Conservation (phyloP, 1,140 invertebrate genomes). For the Drosophila nasuta region DNA sequence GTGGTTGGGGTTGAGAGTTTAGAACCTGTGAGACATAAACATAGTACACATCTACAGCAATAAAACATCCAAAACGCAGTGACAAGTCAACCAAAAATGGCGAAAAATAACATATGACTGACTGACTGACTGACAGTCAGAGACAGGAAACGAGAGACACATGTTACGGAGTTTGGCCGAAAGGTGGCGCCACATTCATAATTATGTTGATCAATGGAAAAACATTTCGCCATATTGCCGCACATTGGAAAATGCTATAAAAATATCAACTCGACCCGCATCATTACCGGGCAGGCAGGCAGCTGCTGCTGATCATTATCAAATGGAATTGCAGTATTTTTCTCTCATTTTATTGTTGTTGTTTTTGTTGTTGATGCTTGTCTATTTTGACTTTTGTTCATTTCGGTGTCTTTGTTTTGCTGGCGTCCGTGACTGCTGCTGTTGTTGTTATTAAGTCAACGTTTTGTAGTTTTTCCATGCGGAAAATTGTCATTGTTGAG, state of each 20-base stretch:
- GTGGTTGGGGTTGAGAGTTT: neutral
- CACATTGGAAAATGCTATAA: slow-evolving; percentile 11
- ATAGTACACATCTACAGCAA: slow-evolving; percentile 5
- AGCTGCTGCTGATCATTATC: slow-evolving; percentile 42
- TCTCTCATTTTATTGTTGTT: slow-evolving; percentile 12
- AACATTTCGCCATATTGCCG: slow-evolving; percentile 27
- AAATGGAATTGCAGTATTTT: slow-evolving; percentile 31
- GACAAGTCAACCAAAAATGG: slow-evolving; percentile 21
- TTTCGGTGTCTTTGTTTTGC: slow-evolving; percentile 36
- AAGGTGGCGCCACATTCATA: slow-evolving; percentile 42
- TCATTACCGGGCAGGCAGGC: slow-evolving; percentile 10
- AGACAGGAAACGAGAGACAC: neutral
- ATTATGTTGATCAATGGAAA: slow-evolving; percentile 49
- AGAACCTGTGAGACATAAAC: slow-evolving; percentile 9
- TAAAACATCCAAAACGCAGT: slow-evolving; percentile 10
- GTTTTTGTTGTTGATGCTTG: slow-evolving; percentile 30
- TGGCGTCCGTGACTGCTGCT: slow-evolving; percentile 17
- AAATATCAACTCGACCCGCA: slow-evolving; percentile 37
- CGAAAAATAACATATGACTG: slow-evolving; percentile 13
- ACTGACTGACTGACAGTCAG: neutral
- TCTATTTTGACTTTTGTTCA: slow-evolving; percentile 51
- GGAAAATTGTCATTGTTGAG: slow-evolving; percentile 81
- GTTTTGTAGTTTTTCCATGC: slow-evolving; percentile 71
- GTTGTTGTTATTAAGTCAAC: slow-evolving; percentile 47
- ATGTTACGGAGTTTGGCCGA: slow-evolving; percentile 3